A percentile compares a stretch with the other conserved stretches of the same genome.
These are phyloP conservation scores for Trichogramma dendrolimi DNA, from an alignment of 2,888 invertebrate species.

Conservation along the genomic window DNA sequence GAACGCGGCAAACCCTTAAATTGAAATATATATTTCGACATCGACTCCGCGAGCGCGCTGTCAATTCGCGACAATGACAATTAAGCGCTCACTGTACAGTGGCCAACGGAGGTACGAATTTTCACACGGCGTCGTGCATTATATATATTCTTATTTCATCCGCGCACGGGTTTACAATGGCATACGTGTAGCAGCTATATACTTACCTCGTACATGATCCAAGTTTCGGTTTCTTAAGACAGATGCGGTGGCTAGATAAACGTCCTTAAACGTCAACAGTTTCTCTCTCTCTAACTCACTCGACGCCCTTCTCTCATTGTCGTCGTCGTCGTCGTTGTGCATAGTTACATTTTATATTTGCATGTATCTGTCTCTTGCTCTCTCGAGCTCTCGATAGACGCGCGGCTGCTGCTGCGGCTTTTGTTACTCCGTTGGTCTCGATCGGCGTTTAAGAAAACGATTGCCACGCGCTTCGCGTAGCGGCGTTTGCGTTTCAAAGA, in stretches of 20 bases:
- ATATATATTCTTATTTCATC: too few relatives aligned
- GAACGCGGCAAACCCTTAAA: too few relatives aligned
- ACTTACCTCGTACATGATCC: too few relatives aligned
- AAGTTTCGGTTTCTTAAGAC: too few relatives aligned
- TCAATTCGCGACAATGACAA: too few relatives aligned
- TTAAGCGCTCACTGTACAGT: too few relatives aligned
- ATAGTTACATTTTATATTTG: not conserved
- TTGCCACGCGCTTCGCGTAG: not conserved
- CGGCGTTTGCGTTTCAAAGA: not conserved
- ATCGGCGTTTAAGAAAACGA: not conserved
- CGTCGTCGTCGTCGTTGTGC: not conserved
- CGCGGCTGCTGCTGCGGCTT: not conserved
- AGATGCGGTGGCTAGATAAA: not conserved
- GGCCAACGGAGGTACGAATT: too few relatives aligned
- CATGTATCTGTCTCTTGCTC: not conserved
- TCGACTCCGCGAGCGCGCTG: too few relatives aligned
- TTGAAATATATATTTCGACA: too few relatives aligned
- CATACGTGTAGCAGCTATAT: too few relatives aligned
- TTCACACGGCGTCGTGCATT: too few relatives aligned
- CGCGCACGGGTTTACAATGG: too few relatives aligned
- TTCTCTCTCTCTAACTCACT: conserved; percentile 5
- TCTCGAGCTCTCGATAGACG: not conserved
- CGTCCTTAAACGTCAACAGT: conserved; percentile 16
- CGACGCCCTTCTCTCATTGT: not conserved
- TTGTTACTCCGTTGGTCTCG: not conserved